A percentile compares a stretch with the other conserved stretches of the same genome.
Evolutionary conservation across 2,888 invertebrate species (phyloP).

Genomic region (Deilephila porcellus): DNA sequence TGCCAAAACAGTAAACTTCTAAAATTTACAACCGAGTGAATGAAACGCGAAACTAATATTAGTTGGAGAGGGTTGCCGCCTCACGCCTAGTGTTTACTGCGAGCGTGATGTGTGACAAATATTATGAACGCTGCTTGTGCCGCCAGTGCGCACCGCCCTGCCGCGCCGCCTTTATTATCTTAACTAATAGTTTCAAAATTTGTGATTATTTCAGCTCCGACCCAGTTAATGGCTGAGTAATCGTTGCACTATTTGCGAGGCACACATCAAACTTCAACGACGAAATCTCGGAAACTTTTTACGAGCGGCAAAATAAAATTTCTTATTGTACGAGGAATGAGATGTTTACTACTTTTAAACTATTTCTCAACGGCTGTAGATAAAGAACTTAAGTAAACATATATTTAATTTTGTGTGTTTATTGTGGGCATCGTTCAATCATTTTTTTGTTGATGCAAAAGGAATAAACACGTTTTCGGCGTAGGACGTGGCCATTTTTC

Average conservation of each 20-base stretch:
- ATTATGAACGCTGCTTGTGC: conserved; percentile 34
- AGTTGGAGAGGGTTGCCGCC: conserved; percentile 58
- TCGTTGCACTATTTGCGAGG: conserved; percentile 16
- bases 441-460: background rate
- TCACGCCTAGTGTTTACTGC: conserved; percentile 47
- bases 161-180: conserved; percentile 26
- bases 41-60: conserved; percentile 70
- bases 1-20: conserved; percentile 69
- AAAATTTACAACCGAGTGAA: conserved; percentile 65
- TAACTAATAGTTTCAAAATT: conserved; percentile 23
- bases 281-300: background rate
- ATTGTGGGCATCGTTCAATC: background rate
- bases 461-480: conserved; percentile 11
- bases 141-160: conserved; percentile 14
- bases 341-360: background rate
- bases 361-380: background rate
- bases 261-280: conserved; percentile 2
- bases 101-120: conserved; percentile 42
- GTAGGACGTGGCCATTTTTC: conserved; percentile 25
- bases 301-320: conserved; percentile 11
- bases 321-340: background rate
- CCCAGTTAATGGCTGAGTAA: conserved; percentile 18
- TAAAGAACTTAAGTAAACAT: background rate
- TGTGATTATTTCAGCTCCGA: conserved; percentile 14
- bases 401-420: background rate